Conservation (phyloP, 1,140 invertebrate species). For the Eueides isabella region DNA sequence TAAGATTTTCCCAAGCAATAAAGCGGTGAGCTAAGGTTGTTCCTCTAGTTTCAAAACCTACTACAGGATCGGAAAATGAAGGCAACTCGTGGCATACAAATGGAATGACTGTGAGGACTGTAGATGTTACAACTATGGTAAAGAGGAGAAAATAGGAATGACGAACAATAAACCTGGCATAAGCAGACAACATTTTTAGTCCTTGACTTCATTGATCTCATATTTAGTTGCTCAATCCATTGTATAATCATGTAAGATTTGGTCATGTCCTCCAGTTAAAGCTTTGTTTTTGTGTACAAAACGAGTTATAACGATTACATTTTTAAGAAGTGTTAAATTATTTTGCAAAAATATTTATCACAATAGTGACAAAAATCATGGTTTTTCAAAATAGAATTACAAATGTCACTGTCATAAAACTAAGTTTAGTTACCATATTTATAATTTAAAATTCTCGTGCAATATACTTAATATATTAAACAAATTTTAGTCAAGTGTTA, state of each 20-base stretch:
- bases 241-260: slow-evolving; percentile 37
- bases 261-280: slow-evolving; percentile 36
- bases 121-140: slow-evolving; percentile 86
- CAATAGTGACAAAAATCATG: slow-evolving; percentile 22
- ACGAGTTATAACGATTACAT: neutral
- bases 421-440: neutral
- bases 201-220: slow-evolving; percentile 58
- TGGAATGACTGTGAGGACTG: slow-evolving; percentile 87
- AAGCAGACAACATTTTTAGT: slow-evolving; percentile 81
- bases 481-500: too few relatives aligned
- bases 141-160: slow-evolving; percentile 89
- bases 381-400: slow-evolving; percentile 19
- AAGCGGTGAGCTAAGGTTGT: slow-evolving; percentile 90
- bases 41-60: slow-evolving; percentile 95
- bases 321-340: slow-evolving; percentile 9
- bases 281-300: slow-evolving; percentile 19
- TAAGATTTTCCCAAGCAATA: slow-evolving; percentile 92
- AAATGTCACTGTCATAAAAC: slow-evolving; percentile 10
- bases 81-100: slow-evolving; percentile 87
- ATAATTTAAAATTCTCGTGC: neutral
- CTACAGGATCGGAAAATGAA: slow-evolving; percentile 90
- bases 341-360: slow-evolving; percentile 15
- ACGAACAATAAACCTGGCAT: slow-evolving; percentile 87
- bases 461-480: neutral
- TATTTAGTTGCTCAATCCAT: slow-evolving; percentile 64